Conservation (phyloP, 1,140 invertebrate species). For the Rhyacophila brunnea region DNA sequence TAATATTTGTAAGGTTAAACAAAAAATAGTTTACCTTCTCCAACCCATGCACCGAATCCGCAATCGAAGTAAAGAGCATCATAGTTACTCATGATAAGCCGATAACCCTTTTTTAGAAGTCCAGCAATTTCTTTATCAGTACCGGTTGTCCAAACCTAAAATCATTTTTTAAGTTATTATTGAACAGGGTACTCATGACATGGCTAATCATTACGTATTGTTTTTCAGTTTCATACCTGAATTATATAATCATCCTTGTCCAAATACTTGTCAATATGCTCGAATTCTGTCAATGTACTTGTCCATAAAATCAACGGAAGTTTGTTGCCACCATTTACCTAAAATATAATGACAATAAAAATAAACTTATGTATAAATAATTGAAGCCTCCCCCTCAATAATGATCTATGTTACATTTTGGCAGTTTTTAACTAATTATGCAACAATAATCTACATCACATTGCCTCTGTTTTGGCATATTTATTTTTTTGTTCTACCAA, state of each 20-base stretch:
- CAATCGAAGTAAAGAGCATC: conserved; percentile 84
- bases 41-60: conserved; percentile 68
- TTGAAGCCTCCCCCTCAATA: too few species aligned
- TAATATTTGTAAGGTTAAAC: conserved; percentile 11
- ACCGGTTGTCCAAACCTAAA: conserved; percentile 72
- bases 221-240: too few species aligned
- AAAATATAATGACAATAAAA: conserved; percentile 24
- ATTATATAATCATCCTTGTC: conserved; percentile 76
- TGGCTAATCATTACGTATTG: too few species aligned
- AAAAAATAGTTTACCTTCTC: conserved; percentile 43
- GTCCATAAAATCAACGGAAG: conserved; percentile 78
- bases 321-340: conserved; percentile 56
- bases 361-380: too few species aligned
- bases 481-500: too few species aligned
- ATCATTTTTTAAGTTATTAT: conserved; percentile 12
- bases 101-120: conserved; percentile 68
- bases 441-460: too few species aligned
- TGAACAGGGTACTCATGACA: too few species aligned
- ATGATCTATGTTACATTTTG: too few species aligned
- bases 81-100: conserved; percentile 80
- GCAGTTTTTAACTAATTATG: too few species aligned
- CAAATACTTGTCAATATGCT: conserved; percentile 65
- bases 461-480: too few species aligned
- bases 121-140: conserved; percentile 62
- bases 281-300: conserved; percentile 68